Percentiles rank a stretch among this genome's conserved stretches.
Evolutionary conservation across 2,888 invertebrate species (phyloP).

Genomic region (Hydriomena furcata): DNA sequence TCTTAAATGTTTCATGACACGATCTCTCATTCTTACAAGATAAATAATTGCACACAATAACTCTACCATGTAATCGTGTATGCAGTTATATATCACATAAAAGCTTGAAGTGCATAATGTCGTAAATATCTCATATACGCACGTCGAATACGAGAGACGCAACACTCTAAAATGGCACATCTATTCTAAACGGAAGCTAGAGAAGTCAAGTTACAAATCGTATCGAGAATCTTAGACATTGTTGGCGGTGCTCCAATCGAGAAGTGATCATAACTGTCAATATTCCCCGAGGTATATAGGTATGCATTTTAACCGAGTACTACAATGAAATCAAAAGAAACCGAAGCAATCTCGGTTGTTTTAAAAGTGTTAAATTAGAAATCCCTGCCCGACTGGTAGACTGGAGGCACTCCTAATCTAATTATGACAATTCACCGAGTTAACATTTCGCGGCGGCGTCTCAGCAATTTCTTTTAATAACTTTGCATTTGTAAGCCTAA

Average conservation of each 20-base stretch:
- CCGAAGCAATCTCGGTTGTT: slow-evolving; percentile 38
- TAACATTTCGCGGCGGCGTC: slow-evolving; percentile 64
- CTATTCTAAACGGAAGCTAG: slow-evolving; percentile 78
- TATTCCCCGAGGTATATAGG: slow-evolving; percentile 74
- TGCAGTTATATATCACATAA: slow-evolving; percentile 45
- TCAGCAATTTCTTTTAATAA: slow-evolving; percentile 75
- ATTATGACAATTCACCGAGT: slow-evolving; percentile 72
- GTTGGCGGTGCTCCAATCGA: slow-evolving; percentile 78
- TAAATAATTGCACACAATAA: slow-evolving; percentile 41
- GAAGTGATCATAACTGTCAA: slow-evolving; percentile 83
- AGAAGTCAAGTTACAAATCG: slow-evolving; percentile 76
- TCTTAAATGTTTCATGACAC: slow-evolving; percentile 37
- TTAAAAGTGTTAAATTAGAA: slow-evolving; percentile 39
- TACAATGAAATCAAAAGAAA: slow-evolving; percentile 45
- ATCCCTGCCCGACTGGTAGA: slow-evolving; percentile 50
- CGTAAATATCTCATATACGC: slow-evolving; percentile 70
- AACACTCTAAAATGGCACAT: slow-evolving; percentile 72
- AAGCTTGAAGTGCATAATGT: slow-evolving; percentile 61
- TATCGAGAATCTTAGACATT: slow-evolving; percentile 74
- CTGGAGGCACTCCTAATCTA: slow-evolving; percentile 62
- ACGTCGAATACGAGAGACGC: slow-evolving; percentile 67
- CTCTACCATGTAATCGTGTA: slow-evolving; percentile 39
- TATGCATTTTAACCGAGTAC: slow-evolving; percentile 67
- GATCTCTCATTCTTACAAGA: slow-evolving; percentile 27
- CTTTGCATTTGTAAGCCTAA: slow-evolving; percentile 65